Conservation (phyloP, 2,113 vertebrate species). For the Gallinago media region DNA sequence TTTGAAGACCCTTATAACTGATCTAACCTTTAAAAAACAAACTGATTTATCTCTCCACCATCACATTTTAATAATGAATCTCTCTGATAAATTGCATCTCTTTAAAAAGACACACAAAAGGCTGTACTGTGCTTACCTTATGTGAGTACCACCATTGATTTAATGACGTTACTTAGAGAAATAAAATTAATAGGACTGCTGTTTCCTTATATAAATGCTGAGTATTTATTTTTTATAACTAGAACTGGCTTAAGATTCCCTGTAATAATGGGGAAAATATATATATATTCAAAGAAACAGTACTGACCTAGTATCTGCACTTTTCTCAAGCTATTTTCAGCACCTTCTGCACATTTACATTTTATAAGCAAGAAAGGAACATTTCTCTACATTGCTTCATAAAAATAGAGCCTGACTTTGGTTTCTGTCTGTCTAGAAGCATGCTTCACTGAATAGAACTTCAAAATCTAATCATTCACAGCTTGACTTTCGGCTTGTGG, state of each 20-base stretch:
- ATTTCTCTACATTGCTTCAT: constrained; percentile 23
- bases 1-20: constrained; percentile 50
- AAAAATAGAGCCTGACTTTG: neutral
- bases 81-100: constrained; percentile 68
- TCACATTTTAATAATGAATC: constrained; percentile 65
- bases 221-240: constrained; percentile 22
- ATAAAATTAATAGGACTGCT: constrained; percentile 16
- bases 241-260: neutral
- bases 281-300: constrained; percentile 29
- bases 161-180: constrained; percentile 33
- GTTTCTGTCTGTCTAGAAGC: constrained; percentile 30
- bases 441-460: constrained; percentile 55
- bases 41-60: constrained; percentile 57
- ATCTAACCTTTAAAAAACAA: constrained; percentile 71
- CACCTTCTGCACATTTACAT: constrained; percentile 16
- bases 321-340: constrained; percentile 40
- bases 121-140: constrained; percentile 32
- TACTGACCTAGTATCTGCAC: constrained; percentile 17
- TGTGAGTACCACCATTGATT: constrained; percentile 33
- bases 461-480: constrained; percentile 69
- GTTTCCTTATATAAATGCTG: constrained; percentile 44
- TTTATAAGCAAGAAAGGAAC: constrained; percentile 22
- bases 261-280: constrained; percentile 19
- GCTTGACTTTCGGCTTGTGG: constrained; percentile 59
- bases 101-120: constrained; percentile 57